Evolutionary conservation across 2,797 vertebrate genomes (phyloP).

Genomic region (Graptemys geographica): DNA sequence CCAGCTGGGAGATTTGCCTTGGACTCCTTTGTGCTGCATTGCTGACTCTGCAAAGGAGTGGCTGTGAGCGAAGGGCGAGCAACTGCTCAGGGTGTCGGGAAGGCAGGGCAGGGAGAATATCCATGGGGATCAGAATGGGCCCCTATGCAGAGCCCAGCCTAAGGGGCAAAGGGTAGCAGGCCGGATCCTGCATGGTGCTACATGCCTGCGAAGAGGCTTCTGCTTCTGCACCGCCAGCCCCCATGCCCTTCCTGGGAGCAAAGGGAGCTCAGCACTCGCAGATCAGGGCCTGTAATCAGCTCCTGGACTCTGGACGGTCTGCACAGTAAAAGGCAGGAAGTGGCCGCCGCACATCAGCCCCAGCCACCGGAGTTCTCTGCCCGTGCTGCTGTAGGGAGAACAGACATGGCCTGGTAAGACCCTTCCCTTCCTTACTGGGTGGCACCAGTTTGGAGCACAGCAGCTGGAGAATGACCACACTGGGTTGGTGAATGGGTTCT

Average conservation of each 20-base stretch:
- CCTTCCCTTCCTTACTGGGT: not conserved
- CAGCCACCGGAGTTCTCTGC: not conserved
- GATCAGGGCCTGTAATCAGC: not conserved
- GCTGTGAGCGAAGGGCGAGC: too few relatives aligned
- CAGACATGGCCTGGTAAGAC: not conserved
- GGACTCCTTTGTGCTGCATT: not conserved
- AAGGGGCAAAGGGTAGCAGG: not conserved
- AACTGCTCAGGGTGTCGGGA: not conserved
- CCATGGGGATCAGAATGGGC: not conserved
- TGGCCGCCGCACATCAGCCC: too few relatives aligned
- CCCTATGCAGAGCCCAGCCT: not conserved
- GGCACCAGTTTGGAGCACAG: not conserved
- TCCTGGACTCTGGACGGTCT: not conserved
- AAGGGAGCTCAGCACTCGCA: not conserved
- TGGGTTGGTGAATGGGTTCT: too few relatives aligned
- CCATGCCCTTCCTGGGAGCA: not conserved
- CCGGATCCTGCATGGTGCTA: not conserved
- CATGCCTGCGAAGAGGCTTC: not conserved
- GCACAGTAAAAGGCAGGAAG: not conserved
- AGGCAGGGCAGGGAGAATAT: not conserved
- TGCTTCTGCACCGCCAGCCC: too few relatives aligned
- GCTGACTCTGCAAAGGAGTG: not conserved
- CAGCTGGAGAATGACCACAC: too few relatives aligned
- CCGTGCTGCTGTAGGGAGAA: not conserved
- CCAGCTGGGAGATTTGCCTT: too few relatives aligned